Conservation (phyloP, 92 coral and sea anemone species). For the Diadumene lineata region DNA sequence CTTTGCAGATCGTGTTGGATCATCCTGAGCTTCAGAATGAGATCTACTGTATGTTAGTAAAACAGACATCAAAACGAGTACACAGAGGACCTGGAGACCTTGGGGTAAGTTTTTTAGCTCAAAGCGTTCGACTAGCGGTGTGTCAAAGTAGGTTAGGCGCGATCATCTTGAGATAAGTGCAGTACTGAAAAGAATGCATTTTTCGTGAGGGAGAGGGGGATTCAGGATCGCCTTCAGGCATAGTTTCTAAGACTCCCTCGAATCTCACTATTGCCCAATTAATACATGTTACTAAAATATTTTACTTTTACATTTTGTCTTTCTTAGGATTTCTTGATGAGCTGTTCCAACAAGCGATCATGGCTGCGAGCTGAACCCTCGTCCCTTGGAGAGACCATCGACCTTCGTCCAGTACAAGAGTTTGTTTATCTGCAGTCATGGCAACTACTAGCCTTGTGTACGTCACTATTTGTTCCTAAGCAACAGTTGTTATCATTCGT, state of each 20-base stretch:
- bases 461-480: constrained; percentile 89
- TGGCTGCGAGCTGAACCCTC: constrained; percentile 71
- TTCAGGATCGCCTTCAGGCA: too few species aligned
- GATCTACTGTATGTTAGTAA: constrained; percentile 90
- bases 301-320: too few species aligned
- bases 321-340: constrained; percentile 59
- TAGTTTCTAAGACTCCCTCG: too few species aligned
- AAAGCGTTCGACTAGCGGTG: too few species aligned
- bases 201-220: too few species aligned
- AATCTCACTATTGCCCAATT: too few species aligned
- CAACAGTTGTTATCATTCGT: constrained; percentile 78
- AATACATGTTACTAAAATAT: too few species aligned
- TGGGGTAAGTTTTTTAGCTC: constrained; percentile 62
- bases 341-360: constrained; percentile 69
- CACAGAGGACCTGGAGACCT: constrained; percentile 81
- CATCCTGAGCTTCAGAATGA: constrained; percentile 92
- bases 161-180: too few species aligned
- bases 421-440: constrained; percentile 90
- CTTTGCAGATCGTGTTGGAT: constrained; percentile 85
- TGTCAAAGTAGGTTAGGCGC: too few species aligned
- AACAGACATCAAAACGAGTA: constrained; percentile 91
- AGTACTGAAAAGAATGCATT: too few species aligned
- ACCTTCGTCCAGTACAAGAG: constrained; percentile 92
- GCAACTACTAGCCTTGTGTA: constrained; percentile 89
- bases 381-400: constrained; percentile 76